phyloP scores from a whole-genome alignment of 2,113 vertebrate species.

The Saguinus imperator region DNA sequence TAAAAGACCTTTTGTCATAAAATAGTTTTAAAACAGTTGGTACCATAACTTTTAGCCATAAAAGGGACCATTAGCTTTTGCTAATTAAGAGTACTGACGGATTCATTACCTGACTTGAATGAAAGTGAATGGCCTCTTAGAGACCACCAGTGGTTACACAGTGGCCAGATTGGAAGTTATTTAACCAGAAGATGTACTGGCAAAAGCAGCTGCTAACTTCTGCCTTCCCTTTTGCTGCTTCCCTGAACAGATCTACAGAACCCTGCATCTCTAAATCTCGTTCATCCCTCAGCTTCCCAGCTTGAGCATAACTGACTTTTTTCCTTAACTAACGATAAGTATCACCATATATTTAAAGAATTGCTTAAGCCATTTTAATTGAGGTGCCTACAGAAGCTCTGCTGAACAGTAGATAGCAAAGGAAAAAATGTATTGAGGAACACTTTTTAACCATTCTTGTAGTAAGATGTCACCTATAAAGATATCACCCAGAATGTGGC shows the following conservation, averaged over 20 bases:
- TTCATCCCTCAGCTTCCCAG: background rate
- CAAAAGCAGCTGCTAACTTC: background rate
- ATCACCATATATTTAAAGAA: background rate
- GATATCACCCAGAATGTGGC: background rate
- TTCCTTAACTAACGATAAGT: background rate
- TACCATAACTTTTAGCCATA: background rate
- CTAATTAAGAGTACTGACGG: background rate
- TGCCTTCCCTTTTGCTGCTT: background rate
- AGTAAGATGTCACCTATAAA: background rate
- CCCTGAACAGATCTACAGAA: background rate
- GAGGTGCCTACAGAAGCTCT: background rate
- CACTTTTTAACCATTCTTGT: background rate
- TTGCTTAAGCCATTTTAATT: background rate
- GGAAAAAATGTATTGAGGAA: background rate
- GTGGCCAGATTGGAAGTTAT: background rate
- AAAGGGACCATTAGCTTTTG: background rate
- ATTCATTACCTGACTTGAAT: background rate
- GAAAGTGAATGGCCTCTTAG: background rate
- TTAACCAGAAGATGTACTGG: background rate
- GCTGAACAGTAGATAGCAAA: background rate
- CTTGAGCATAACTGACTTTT: background rate
- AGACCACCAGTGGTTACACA: background rate
- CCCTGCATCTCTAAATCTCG: background rate
- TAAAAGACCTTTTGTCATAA: background rate
- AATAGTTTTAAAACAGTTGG: background rate